These are phyloP conservation scores for Gobionotothen gibberifrons DNA, from an alignment of 2,797 vertebrate species.

Conservation along the genomic window DNA sequence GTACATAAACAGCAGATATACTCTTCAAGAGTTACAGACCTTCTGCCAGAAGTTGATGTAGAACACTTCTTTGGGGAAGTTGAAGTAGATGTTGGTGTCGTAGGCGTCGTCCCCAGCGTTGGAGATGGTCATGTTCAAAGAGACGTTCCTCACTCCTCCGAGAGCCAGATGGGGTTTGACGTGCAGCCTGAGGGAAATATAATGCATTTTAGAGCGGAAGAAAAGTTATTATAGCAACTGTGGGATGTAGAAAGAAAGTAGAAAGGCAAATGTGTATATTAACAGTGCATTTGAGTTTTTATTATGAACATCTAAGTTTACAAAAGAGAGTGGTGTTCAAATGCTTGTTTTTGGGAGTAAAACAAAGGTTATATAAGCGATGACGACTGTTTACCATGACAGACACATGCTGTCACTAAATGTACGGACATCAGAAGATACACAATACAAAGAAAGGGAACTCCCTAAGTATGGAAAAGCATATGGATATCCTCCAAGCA, in stretches of 20 bases:
- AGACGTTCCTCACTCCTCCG: constrained; percentile 95
- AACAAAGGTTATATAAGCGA: neutral
- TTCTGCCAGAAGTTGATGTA: constrained; percentile 99
- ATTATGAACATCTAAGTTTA: constrained; percentile 21
- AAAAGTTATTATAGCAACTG: neutral
- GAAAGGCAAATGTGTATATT: neutral
- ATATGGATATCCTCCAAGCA: constrained; percentile 78
- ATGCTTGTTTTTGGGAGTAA: constrained; percentile 10
- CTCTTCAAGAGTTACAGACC: constrained; percentile 81
- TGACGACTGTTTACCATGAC: neutral
- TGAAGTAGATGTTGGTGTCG: constrained; percentile 96
- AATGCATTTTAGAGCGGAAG: constrained; percentile 16
- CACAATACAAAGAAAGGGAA: constrained; percentile 65
- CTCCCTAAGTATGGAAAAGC: constrained; percentile 76
- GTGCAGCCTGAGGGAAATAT: constrained; percentile 69
- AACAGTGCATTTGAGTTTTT: constrained; percentile 12
- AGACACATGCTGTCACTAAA: constrained; percentile 25
- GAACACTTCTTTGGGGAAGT: constrained; percentile 95
- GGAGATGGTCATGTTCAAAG: constrained; percentile 92
- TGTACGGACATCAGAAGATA: constrained; percentile 37
- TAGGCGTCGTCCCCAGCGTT: constrained; percentile 96
- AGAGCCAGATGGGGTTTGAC: constrained; percentile 89
- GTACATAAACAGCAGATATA: constrained; percentile 54
- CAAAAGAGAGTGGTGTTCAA: neutral
- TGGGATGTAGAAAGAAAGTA: neutral